Percentiles rank a stretch among this genome's conserved stretches.
phyloP scores from a whole-genome alignment of 37 sponge, comb jelly and placozoan species.

The Ianthella basta region DNA sequence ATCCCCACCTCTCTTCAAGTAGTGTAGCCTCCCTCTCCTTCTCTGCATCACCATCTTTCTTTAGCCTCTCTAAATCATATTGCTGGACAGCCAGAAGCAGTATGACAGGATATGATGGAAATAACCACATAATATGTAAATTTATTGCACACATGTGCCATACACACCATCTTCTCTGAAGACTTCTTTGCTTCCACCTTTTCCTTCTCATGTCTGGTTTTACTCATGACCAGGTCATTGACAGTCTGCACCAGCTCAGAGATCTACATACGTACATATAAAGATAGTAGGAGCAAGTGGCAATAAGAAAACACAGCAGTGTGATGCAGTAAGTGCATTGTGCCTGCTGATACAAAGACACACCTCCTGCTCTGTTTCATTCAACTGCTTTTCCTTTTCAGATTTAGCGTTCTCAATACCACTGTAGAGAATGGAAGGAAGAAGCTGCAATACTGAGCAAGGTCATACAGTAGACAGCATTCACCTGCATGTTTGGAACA shows the following conservation, averaged over 20 bases:
- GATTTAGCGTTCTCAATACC: background rate
- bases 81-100: constrained; percentile 12
- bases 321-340: no score
- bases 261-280: background rate
- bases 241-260: no score
- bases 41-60: constrained; percentile 30
- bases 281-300: no score
- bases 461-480: background rate
- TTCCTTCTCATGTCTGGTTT: no score
- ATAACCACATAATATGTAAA: no score
- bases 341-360: background rate
- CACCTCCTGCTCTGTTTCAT: background rate
- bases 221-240: no score
- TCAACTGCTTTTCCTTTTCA: background rate
- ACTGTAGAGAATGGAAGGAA: background rate
- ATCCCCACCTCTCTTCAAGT: constrained; percentile 66
- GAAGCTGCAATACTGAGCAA: background rate
- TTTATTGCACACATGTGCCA: no score
- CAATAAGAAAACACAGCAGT: background rate
- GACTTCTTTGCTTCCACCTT: no score
- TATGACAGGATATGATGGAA: no score
- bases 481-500: no score
- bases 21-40: constrained; percentile 71
- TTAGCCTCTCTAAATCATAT: constrained; percentile 12
- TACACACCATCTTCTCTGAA: no score